A percentile compares a stretch with the other conserved stretches of the same genome.
Conservation (phyloP, 2,888 invertebrate species). For the Morpho deidamia region DNA sequence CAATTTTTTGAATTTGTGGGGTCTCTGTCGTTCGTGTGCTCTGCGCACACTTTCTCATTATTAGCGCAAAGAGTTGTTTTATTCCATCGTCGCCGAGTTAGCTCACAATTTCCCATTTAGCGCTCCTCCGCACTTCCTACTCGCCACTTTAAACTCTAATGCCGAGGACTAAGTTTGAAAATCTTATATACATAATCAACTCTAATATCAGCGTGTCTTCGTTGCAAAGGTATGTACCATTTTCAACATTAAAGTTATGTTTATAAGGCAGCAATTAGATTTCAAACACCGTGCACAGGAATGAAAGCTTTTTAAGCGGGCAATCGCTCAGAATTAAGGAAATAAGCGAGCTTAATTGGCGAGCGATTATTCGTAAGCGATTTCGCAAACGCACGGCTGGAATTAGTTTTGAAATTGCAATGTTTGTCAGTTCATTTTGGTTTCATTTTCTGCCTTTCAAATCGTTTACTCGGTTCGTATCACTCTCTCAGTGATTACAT, state of each 20-base stretch:
- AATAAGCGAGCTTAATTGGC: slow-evolving; percentile 74
- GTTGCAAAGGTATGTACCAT: slow-evolving; percentile 10
- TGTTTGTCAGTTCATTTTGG: slow-evolving; percentile 21
- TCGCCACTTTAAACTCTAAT: slow-evolving; percentile 35
- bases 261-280: not conserved
- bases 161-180: slow-evolving; percentile 27
- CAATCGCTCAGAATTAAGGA: slow-evolving; percentile 70
- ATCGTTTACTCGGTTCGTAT: too few relatives aligned
- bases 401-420: slow-evolving; percentile 36
- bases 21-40: slow-evolving; percentile 30
- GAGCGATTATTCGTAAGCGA: slow-evolving; percentile 59
- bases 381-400: slow-evolving; percentile 23
- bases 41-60: slow-evolving; percentile 66
- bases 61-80: slow-evolving; percentile 76
- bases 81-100: slow-evolving; percentile 67
- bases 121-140: slow-evolving; percentile 44
- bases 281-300: slow-evolving; percentile 25
- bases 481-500: too few relatives aligned
- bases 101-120: slow-evolving; percentile 73
- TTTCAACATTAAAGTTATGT: slow-evolving; percentile 9
- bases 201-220: slow-evolving; percentile 33
- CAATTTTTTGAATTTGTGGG: too few relatives aligned
- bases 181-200: slow-evolving; percentile 24
- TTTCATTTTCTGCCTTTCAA: slow-evolving; percentile 5
- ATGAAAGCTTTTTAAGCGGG: slow-evolving; percentile 49